Base-by-base conservation (phyloP, 2,113 vertebrate species). In the Hydrolagus affinis region DNA sequence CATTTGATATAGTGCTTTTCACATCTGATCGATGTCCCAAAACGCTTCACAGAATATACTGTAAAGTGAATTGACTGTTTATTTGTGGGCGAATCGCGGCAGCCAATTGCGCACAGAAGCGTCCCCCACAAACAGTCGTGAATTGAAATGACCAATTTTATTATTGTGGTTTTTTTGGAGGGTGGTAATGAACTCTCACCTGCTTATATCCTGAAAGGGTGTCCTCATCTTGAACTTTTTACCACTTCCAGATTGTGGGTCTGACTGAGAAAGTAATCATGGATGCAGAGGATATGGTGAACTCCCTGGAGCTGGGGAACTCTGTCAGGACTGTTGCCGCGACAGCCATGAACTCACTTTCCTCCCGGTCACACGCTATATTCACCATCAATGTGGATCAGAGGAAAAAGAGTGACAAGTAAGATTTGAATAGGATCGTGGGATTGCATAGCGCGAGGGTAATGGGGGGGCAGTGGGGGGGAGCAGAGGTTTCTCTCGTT, bases 301-400 rank as follows among this genome's bases (percentile, higher is more conserved):
- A 85, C 85, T 99, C 97, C 89, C 89, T 99, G 86, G 97, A 99
- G 89, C 91, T 95, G 25, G 98, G 98, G 7, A 99, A 99, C 88
- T 95, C 93, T 11, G 92, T 88, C 66, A 94, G 98, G 71, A 98
- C 97, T 0, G 98, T 99, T 78, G 98, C 94, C 11, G 95, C 96
- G 85, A 99, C 98, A 0, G 98, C 97, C 0, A 99, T 99, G 98
- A 99, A 99, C 0, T 96, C 97, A 0, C 95, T 97, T 80, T 98
- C 97, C 0, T 99, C 98, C 0, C 94, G 98, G 0, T 99, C 98
- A 1, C 98, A 99, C 8, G 97, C 98, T 56, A 99, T 99, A 89
- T 99, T 99, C 90, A 99, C 97, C 10, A 92, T 99, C 88, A 94
- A 92, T 19, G 88, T 99, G 76, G 96, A 98, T 14, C 97, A 98